These are phyloP conservation scores for Leptoclinus maculatus DNA, from an alignment of 2,797 vertebrate species.

Conservation along the genomic window DNA sequence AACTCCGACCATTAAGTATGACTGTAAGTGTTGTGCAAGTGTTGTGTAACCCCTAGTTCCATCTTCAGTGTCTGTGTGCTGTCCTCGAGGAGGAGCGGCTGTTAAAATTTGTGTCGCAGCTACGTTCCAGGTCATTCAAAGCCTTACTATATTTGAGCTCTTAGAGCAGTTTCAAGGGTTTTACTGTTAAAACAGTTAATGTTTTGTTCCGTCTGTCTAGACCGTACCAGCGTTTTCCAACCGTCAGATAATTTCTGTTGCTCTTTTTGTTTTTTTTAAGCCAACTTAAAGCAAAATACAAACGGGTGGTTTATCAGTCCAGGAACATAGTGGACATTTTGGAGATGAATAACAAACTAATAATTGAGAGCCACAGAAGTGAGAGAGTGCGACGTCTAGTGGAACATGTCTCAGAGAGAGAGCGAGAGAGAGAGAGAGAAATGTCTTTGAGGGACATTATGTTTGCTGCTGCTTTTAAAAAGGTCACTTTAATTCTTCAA, in stretches of 20 bases:
- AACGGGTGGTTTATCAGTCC: conserved; percentile 63
- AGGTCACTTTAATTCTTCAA: conserved; percentile 87
- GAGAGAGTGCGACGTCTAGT: conserved; percentile 72
- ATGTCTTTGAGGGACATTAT: conserved; percentile 80
- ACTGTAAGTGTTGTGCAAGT: conserved; percentile 72
- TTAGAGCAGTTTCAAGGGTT: conserved; percentile 81
- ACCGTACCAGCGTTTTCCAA: conserved; percentile 70
- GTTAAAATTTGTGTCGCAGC: conserved; percentile 58
- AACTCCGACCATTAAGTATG: conserved; percentile 67
- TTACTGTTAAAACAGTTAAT: conserved; percentile 87
- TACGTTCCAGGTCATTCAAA: conserved; percentile 74
- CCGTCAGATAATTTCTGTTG: conserved; percentile 65
- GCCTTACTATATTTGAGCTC: conserved; percentile 81
- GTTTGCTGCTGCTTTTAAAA: conserved; percentile 88
- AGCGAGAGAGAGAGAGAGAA: conserved; percentile 53
- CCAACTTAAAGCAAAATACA: conserved; percentile 69
- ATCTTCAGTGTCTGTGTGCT: conserved; percentile 66
- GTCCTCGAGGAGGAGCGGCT: conserved; percentile 73
- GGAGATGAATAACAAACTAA: conserved; percentile 63
- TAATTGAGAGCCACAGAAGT: conserved; percentile 69
- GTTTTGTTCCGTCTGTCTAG: conserved; percentile 70
- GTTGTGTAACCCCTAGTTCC: conserved; percentile 71
- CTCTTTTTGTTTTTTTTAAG: conserved; percentile 65
- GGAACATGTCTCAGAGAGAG: conserved; percentile 68
- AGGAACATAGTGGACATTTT: conserved; percentile 62